Conservation (phyloP, 2,797 vertebrate species). For the Spinus pinus region DNA sequence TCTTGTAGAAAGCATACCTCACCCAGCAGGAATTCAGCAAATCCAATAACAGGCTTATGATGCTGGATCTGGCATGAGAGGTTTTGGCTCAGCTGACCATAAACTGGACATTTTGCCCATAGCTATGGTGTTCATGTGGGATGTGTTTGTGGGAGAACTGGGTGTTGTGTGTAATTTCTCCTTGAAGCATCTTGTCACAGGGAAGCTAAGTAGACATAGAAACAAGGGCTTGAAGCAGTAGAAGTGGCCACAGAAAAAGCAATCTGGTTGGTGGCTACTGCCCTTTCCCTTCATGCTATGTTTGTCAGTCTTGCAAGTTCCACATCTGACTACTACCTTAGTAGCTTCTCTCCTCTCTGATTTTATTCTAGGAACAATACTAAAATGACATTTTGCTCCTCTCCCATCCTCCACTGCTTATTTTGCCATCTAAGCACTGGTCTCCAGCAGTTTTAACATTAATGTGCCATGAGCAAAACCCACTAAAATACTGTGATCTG, state of each 20-base stretch:
- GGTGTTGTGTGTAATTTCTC: neutral
- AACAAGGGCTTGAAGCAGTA: neutral
- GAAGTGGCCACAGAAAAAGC: neutral
- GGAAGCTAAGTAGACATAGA: neutral
- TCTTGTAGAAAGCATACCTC: neutral
- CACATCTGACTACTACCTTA: neutral
- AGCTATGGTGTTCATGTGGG: neutral
- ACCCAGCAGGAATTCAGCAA: conserved; percentile 1
- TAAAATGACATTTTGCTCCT: neutral
- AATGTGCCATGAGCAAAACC: neutral
- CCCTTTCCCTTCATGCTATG: neutral
- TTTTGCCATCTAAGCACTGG: neutral
- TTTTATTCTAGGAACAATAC: neutral
- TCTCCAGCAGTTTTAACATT: neutral
- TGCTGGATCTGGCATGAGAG: neutral
- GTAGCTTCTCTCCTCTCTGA: neutral
- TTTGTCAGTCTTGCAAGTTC: neutral
- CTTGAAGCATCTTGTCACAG: neutral
- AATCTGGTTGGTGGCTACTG: neutral
- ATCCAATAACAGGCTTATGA: neutral
- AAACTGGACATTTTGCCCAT: neutral
- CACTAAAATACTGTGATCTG: neutral
- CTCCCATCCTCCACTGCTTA: neutral
- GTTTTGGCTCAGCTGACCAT: neutral
- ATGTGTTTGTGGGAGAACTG: neutral